Percentiles rank a stretch among this genome's conserved stretches.
phyloP scores from a whole-genome alignment of 2,113 vertebrate species.

The Steatornis caripensis region DNA sequence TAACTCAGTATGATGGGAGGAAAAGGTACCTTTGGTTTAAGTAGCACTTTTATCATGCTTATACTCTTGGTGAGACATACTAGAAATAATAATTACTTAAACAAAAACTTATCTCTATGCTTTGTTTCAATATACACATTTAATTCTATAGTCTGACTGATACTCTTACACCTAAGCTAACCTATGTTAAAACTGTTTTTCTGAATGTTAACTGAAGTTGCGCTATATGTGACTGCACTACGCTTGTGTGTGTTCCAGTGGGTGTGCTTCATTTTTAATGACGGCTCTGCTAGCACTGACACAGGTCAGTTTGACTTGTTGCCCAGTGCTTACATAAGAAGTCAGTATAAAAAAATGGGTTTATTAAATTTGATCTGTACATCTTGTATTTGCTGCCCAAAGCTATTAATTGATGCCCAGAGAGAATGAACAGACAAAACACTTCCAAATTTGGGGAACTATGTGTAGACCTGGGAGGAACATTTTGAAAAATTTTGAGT shows the following conservation, averaged over 20 bases:
- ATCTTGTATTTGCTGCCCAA: constrained; percentile 12
- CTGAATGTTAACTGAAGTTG: not conserved
- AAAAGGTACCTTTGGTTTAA: not conserved
- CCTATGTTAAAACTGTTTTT: not conserved
- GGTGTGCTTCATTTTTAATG: not conserved
- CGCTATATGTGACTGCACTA: accelerated
- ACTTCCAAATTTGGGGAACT: not conserved
- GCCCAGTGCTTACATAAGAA: constrained; percentile 35
- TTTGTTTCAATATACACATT: not conserved
- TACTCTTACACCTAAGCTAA: not conserved
- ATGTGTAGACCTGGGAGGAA: not conserved
- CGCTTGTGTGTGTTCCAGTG: not conserved
- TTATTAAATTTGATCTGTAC: constrained; percentile 29
- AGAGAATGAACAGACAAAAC: not conserved
- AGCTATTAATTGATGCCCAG: not conserved
- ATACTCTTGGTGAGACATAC: not conserved
- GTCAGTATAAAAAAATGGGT: not conserved
- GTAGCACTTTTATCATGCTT: not conserved
- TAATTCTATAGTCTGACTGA: not conserved
- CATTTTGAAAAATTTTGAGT: not conserved
- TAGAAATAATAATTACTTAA: not conserved
- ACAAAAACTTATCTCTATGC: not conserved
- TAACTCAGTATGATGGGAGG: not conserved
- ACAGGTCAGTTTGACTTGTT: constrained; percentile 36
- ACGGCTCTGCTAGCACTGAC: not conserved